Evolutionary conservation across 2,888 invertebrate genomes (phyloP).

Genomic region (Mythimna albipuncta): DNA sequence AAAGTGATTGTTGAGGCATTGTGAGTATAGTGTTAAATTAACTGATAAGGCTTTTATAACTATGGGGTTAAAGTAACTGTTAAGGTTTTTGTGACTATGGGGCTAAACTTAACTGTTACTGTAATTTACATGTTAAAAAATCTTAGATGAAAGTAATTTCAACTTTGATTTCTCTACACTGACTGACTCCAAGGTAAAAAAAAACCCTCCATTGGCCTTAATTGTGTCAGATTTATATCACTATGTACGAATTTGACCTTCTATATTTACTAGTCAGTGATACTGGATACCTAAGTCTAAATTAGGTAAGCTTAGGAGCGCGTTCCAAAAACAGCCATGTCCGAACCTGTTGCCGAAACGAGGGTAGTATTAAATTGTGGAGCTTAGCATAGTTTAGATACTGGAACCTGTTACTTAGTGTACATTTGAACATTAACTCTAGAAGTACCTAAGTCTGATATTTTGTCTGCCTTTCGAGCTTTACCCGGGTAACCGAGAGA

Average conservation of each 20-base stretch:
- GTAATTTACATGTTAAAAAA: too few relatives aligned
- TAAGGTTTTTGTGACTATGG: too few relatives aligned
- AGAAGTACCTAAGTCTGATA: neutral
- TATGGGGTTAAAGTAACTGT: too few relatives aligned
- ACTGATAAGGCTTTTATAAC: too few relatives aligned
- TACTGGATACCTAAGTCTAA: constrained; percentile 18
- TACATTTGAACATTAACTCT: constrained; percentile 8
- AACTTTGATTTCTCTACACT: too few relatives aligned
- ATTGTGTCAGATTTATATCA: neutral
- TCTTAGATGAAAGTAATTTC: too few relatives aligned
- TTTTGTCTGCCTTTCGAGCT: neutral
- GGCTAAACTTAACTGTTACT: too few relatives aligned
- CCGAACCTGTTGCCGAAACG: constrained; percentile 53
- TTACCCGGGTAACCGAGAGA: neutral
- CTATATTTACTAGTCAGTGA: neutral
- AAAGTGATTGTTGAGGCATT: too few relatives aligned
- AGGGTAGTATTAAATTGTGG: constrained; percentile 35
- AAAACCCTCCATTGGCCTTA: too few relatives aligned
- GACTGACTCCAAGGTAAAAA: too few relatives aligned
- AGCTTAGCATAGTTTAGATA: constrained; percentile 28
- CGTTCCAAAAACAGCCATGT: constrained; percentile 41
- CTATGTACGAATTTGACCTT: neutral
- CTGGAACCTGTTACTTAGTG: constrained; percentile 24
- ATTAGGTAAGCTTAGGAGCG: constrained; percentile 35
- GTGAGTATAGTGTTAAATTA: too few relatives aligned